phyloP scores from a whole-genome alignment of 1,140 invertebrate genomes.

The Penaeus japonicus region DNA sequence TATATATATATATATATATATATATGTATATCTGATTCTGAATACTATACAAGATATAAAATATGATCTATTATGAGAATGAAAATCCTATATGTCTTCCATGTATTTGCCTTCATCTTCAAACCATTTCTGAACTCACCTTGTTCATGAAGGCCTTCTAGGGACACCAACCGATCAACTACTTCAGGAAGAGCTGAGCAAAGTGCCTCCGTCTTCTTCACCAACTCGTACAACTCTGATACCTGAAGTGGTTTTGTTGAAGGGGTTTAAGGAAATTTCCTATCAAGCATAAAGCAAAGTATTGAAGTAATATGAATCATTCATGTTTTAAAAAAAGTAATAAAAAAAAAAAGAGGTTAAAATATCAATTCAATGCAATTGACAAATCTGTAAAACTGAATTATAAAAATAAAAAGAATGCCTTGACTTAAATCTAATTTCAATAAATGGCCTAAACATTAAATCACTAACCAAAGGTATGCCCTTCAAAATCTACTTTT shows the following conservation, averaged over 20 bases:
- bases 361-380: too few relatives aligned
- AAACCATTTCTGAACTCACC: constrained; percentile 67
- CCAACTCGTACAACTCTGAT: constrained; percentile 82
- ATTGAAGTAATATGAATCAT: too few relatives aligned
- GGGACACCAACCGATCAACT: constrained; percentile 80
- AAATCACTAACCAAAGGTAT: background rate
- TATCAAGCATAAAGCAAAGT: too few relatives aligned
- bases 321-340: too few relatives aligned
- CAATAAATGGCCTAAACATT: background rate
- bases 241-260: constrained; percentile 68
- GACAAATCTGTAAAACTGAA: background rate
- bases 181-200: constrained; percentile 80
- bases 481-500: too few relatives aligned
- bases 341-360: too few relatives aligned
- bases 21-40: too few relatives aligned
- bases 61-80: background rate
- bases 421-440: background rate
- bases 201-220: constrained; percentile 83
- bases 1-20: too few relatives aligned
- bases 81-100: background rate
- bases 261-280: too few relatives aligned
- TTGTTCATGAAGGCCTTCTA: constrained; percentile 88
- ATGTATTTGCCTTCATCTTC: background rate
- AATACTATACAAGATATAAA: background rate
- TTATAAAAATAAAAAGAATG: background rate